A percentile compares a stretch with the other conserved stretches of the same genome.
These are phyloP conservation scores for Horisme vitalbata DNA, from an alignment of 2,888 invertebrate genomes.

Conservation along the genomic window DNA sequence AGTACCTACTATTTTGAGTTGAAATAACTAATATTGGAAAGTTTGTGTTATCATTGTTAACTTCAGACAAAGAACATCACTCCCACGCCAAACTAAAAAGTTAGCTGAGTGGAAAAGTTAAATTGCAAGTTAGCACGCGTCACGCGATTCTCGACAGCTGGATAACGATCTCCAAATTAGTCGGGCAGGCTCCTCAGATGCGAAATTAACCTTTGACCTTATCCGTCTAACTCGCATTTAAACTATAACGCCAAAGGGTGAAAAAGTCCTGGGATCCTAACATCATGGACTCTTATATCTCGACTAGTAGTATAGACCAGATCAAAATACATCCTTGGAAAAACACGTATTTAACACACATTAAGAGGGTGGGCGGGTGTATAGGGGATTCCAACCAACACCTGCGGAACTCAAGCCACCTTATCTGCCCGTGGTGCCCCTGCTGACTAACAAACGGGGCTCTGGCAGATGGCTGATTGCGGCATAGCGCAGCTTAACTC, in stretches of 20 bases:
- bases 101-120: conserved; percentile 17
- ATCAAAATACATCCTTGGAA: too few relatives aligned
- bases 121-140: conserved; percentile 19
- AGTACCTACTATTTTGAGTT: background rate
- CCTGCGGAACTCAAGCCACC: too few relatives aligned
- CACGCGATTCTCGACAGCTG: conserved; percentile 12
- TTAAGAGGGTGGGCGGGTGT: too few relatives aligned
- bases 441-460: too few relatives aligned
- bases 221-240: background rate
- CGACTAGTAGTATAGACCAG: too few relatives aligned
- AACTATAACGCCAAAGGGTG: conserved; percentile 2
- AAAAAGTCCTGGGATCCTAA: too few relatives aligned
- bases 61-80: conserved; percentile 8
- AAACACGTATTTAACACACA: too few relatives aligned
- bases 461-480: too few relatives aligned
- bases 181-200: background rate
- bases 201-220: conserved; percentile 9
- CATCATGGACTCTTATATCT: too few relatives aligned
- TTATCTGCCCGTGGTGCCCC: too few relatives aligned
- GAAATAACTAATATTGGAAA: background rate
- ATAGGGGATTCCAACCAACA: too few relatives aligned
- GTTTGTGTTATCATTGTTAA: conserved; percentile 4
- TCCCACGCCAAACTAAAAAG: conserved; percentile 6
- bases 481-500: too few relatives aligned
- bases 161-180: conserved; percentile 15